Evolutionary conservation across 2,888 invertebrate species (phyloP).

Genomic region (Trachelus iudaicus): DNA sequence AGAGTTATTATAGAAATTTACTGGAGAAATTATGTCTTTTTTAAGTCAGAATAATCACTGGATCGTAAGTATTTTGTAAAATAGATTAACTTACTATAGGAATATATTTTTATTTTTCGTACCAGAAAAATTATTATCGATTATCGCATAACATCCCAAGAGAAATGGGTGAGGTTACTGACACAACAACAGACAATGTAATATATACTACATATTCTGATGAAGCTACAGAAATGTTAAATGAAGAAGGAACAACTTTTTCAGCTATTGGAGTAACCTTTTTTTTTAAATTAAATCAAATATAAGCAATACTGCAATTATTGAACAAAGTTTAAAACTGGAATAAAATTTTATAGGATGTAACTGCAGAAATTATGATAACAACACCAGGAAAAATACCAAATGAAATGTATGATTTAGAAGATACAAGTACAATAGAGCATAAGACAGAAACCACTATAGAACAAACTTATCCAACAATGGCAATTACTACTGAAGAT

Average conservation of each 20-base stretch:
- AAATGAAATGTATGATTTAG: constrained; percentile 45
- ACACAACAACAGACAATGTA: constrained; percentile 3
- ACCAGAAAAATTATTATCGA: constrained; percentile 14
- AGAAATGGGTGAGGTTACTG: constrained; percentile 8
- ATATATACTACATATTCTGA: constrained; percentile 18
- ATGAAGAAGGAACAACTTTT: constrained; percentile 42
- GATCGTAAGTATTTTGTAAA: constrained; percentile 16
- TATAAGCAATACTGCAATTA: neutral
- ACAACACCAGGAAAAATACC: constrained; percentile 48
- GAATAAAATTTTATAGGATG: constrained; percentile 32
- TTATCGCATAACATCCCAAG: constrained; percentile 5
- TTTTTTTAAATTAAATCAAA: neutral
- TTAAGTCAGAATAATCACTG: constrained; percentile 13
- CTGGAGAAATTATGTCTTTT: constrained; percentile 10
- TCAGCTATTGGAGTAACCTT: constrained; percentile 35
- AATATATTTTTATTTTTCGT: neutral
- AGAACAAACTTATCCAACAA: neutral
- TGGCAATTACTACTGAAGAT: neutral
- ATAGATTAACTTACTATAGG: constrained; percentile 6
- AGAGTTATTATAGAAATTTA: neutral
- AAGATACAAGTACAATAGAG: constrained; percentile 27
- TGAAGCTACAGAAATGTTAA: constrained; percentile 37
- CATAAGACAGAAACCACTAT: neutral
- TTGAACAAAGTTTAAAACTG: neutral
- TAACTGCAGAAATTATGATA: constrained; percentile 44